These are phyloP conservation scores for Anadara kagoshimensis DNA, from an alignment of 1,140 invertebrate species.

Conservation along the genomic window DNA sequence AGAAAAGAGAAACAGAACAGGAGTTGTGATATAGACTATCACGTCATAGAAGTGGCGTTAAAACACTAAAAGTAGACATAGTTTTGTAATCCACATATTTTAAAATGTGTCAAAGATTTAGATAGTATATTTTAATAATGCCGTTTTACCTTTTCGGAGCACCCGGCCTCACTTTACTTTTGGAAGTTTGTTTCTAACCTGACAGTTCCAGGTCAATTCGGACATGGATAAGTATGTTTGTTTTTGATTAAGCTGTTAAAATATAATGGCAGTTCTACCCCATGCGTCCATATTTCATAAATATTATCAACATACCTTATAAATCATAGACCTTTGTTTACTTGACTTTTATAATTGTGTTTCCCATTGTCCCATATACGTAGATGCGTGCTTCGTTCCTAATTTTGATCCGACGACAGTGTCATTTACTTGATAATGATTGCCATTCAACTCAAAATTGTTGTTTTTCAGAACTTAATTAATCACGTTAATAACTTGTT, in stretches of 20 bases:
- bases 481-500: constrained; percentile 9
- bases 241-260: constrained; percentile 1
- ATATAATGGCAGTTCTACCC: not conserved
- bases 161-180: no score
- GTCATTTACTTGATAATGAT: constrained; percentile 3
- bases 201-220: no score
- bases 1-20: no score
- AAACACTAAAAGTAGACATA: no score
- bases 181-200: no score
- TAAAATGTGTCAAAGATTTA: no score
- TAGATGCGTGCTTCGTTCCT: constrained; percentile 25
- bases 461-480: constrained; percentile 24
- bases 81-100: no score
- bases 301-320: constrained; percentile 25
- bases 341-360: not conserved
- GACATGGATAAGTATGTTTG: no score
- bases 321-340: not conserved
- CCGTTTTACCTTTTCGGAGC: no score
- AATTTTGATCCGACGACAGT: constrained; percentile 9
- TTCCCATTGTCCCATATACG: constrained; percentile 18
- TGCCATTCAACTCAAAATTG: constrained; percentile 18
- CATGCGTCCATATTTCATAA: constrained; percentile 20
- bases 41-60: no score
- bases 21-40: no score
- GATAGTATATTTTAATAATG: no score